These are phyloP conservation scores for Menidia menidia DNA, from an alignment of 2,797 vertebrate genomes.

Conservation along the genomic window DNA sequence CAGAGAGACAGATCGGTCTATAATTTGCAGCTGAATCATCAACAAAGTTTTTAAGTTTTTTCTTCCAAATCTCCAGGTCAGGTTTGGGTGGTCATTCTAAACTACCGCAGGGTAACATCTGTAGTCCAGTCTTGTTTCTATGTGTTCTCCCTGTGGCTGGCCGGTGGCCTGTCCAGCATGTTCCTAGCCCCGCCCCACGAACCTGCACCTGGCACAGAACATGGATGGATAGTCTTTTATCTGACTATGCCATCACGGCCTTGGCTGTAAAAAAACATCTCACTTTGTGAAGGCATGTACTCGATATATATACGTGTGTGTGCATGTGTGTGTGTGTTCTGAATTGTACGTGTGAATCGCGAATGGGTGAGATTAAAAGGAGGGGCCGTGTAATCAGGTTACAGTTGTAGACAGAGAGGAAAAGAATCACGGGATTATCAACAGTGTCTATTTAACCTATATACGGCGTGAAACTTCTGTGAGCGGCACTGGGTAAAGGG, in stretches of 20 bases:
- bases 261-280: neutral
- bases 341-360: conserved; percentile 5
- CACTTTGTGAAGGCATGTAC: neutral
- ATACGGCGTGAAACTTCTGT: conserved; percentile 16
- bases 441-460: conserved; percentile 65
- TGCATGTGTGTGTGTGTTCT: neutral
- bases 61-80: neutral
- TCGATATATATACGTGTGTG: neutral
- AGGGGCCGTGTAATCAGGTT: conserved; percentile 68
- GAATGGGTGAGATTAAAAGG: conserved; percentile 64
- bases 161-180: neutral
- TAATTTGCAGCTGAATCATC: no score
- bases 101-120: neutral
- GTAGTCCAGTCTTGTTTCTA: neutral
- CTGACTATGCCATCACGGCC: neutral
- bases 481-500: neutral
- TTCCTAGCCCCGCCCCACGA: neutral
- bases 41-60: neutral
- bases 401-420: conserved; percentile 40
- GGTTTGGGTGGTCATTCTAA: neutral
- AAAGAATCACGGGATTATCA: conserved; percentile 67
- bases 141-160: neutral
- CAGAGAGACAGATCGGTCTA: no score
- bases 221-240: neutral
- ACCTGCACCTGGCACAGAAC: neutral